Evolutionary conservation across 2,113 vertebrate species (phyloP).

Genomic region (Pygoscelis antarcticus): DNA sequence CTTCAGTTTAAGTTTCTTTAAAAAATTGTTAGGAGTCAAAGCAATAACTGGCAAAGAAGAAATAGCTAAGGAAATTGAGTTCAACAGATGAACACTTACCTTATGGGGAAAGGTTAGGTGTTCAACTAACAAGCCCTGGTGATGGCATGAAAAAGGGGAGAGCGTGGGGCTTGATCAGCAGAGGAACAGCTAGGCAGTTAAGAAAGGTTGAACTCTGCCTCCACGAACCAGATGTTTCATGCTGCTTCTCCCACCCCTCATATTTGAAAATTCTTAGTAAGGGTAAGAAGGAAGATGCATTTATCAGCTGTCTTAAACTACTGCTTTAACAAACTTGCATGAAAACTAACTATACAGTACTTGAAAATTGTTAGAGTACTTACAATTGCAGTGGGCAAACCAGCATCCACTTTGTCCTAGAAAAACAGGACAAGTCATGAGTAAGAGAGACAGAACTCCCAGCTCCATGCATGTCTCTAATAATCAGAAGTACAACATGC

Average conservation of each 20-base stretch:
- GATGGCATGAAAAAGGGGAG: background rate
- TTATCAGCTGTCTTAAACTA: background rate
- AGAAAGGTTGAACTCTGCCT: background rate
- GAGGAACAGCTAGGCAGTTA: background rate
- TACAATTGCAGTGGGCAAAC: constrained; percentile 95
- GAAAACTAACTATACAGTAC: background rate
- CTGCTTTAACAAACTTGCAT: background rate
- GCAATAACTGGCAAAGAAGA: background rate
- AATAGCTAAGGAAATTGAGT: background rate
- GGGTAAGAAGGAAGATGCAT: background rate
- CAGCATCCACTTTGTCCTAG: constrained; percentile 98
- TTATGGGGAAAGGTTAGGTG: background rate
- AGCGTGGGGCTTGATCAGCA: fast-evolving
- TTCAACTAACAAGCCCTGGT: background rate
- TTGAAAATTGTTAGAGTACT: constrained; percentile 65
- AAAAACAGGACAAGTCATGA: background rate
- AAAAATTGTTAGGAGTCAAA: background rate
- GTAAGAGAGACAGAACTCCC: background rate
- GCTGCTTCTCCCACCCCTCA: background rate
- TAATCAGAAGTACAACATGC: background rate
- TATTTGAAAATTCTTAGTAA: background rate
- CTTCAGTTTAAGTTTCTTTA: background rate
- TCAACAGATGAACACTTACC: background rate
- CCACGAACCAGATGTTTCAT: background rate
- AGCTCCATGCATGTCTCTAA: background rate